Conservation (phyloP, 2,888 invertebrate genomes). For the Mesorhabditis spiculigera region DNA sequence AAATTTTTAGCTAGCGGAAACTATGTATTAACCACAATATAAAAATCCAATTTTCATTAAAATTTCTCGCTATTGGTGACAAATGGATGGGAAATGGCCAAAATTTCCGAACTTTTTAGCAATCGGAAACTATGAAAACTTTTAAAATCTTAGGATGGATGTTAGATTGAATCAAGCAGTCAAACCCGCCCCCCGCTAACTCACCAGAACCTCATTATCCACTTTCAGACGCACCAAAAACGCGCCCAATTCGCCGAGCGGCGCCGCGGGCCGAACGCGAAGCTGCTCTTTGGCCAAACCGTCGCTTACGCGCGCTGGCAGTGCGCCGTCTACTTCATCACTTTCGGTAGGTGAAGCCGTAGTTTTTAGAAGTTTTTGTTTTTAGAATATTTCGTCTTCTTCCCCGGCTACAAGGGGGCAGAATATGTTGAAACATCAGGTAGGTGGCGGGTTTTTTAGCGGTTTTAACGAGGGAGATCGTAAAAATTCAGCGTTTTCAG, state of each 20-base stretch:
- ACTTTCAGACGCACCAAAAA: background rate
- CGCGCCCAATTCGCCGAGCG: background rate
- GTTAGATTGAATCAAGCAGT: too few species aligned
- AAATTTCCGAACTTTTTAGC: too few species aligned
- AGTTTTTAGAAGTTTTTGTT: background rate
- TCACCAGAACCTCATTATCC: too few species aligned
- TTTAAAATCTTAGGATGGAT: too few species aligned
- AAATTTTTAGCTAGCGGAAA: too few species aligned
- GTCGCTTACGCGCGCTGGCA: background rate
- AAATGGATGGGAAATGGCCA: too few species aligned
- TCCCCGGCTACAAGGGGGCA: background rate
- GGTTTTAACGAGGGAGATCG: background rate
- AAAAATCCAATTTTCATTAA: too few species aligned
- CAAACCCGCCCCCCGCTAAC: too few species aligned
- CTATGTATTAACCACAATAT: too few species aligned
- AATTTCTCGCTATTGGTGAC: too few species aligned
- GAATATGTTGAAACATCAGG: background rate
- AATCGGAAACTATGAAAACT: too few species aligned
- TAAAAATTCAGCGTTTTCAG: slow-evolving; percentile 3
- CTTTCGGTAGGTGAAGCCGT: background rate
- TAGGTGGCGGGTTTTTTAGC: background rate
- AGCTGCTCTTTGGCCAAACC: background rate
- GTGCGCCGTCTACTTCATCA: background rate
- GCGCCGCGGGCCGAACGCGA: background rate
- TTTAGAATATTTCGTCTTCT: slow-evolving; percentile 1